A percentile compares a stretch with the other conserved stretches of the same genome.
Evolutionary conservation across 2,113 vertebrate genomes (phyloP).

Genomic region (Oreochromis niloticus): DNA sequence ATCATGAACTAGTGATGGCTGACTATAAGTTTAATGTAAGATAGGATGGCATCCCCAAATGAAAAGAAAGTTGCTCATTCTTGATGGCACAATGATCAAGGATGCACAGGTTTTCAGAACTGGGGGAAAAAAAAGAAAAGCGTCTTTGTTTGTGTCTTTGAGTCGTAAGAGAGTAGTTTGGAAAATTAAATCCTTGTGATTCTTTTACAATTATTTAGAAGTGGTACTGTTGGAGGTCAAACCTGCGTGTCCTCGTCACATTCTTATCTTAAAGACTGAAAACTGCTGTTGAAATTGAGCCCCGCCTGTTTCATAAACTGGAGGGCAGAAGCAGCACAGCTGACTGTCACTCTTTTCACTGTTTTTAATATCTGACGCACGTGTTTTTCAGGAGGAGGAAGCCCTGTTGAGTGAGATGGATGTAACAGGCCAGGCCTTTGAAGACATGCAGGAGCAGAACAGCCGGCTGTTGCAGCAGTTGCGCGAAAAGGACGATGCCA

Average conservation of each 20-base stretch:
- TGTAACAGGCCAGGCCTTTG: slow-evolving; percentile 91
- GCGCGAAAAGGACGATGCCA: slow-evolving; percentile 90
- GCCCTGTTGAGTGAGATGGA: slow-evolving; percentile 94
- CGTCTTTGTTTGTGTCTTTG: neutral
- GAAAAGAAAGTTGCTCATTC: neutral
- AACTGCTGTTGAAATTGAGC: neutral
- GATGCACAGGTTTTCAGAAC: neutral
- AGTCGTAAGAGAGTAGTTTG: neutral
- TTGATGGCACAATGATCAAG: neutral
- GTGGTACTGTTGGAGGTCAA: neutral
- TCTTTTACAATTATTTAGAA: neutral
- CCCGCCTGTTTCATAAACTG: neutral
- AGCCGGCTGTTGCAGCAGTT: slow-evolving; percentile 88
- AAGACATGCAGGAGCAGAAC: slow-evolving; percentile 97
- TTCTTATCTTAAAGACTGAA: neutral
- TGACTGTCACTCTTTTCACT: neutral
- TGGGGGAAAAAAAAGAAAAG: neutral
- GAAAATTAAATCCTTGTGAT: neutral
- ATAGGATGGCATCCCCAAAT: neutral
- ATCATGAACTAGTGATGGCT: neutral
- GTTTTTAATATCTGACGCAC: slow-evolving; percentile 1
- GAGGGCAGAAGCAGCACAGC: neutral
- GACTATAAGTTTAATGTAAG: neutral
- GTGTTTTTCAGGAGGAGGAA: slow-evolving; percentile 83
- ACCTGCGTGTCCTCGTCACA: neutral